Evolutionary conservation across 2,113 vertebrate species (phyloP).

Genomic region (Melanerpes aurifrons): DNA sequence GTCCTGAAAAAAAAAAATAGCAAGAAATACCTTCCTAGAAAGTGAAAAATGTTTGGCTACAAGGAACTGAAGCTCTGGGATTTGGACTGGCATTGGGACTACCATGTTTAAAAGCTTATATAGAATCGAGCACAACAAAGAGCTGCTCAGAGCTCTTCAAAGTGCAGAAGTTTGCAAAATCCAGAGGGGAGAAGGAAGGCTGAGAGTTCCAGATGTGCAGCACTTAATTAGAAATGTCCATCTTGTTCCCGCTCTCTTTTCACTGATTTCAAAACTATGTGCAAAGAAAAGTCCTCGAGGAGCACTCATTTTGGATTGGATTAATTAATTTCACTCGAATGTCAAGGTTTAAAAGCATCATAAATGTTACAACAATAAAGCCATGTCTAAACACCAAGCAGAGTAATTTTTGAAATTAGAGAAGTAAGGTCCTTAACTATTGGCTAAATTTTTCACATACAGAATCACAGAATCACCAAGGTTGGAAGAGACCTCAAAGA

Average conservation of each 20-base stretch:
- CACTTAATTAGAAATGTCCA: slow-evolving; percentile 66
- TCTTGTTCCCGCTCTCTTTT: slow-evolving; percentile 14
- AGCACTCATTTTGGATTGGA: slow-evolving; percentile 28
- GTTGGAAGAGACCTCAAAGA: too few species aligned
- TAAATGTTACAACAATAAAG: not conserved
- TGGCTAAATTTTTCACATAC: not conserved
- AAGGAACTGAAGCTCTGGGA: not conserved
- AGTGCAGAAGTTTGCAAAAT: slow-evolving; percentile 41
- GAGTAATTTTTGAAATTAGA: not conserved
- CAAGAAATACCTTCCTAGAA: not conserved
- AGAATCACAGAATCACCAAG: too few species aligned
- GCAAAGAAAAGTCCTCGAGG: slow-evolving; percentile 32
- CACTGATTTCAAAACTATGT: slow-evolving; percentile 42
- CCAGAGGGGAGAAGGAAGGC: slow-evolving; percentile 24
- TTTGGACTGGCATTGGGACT: not conserved
- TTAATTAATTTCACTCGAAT: slow-evolving; percentile 59
- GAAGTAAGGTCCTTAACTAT: not conserved
- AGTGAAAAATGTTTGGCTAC: not conserved
- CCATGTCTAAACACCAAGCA: not conserved
- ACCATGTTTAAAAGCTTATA: not conserved
- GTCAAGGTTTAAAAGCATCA: slow-evolving; percentile 47
- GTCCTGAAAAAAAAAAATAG: not conserved
- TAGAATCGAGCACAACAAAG: not conserved
- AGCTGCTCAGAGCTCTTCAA: not conserved
- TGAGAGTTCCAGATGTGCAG: slow-evolving; percentile 56